Conservation (phyloP, 2,113 vertebrate species). For the Callithrix jacchus region DNA sequence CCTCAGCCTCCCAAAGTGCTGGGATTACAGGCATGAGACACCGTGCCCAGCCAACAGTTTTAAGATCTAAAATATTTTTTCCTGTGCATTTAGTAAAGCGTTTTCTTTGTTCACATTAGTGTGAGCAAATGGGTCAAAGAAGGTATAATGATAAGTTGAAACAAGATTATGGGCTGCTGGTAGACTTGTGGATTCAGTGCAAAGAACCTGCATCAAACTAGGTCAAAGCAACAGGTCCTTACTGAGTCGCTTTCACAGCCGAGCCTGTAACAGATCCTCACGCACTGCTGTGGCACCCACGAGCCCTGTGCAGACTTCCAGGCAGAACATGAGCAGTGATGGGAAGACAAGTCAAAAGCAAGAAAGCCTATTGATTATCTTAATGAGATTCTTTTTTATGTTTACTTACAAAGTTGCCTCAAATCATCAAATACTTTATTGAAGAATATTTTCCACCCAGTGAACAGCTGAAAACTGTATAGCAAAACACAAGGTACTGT, state of each 20-base stretch:
- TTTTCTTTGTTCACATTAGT: neutral
- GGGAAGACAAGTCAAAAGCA: neutral
- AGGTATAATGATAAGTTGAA: neutral
- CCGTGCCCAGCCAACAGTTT: neutral
- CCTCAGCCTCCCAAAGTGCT: no score
- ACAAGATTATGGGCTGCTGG: neutral
- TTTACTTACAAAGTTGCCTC: neutral
- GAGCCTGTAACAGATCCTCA: neutral
- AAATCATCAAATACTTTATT: slow-evolving; percentile 14
- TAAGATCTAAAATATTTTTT: neutral
- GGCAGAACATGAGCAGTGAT: neutral
- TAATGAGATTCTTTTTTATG: neutral
- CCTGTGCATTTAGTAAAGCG: neutral
- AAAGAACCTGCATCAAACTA: neutral
- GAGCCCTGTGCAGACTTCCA: neutral
- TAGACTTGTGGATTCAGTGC: neutral
- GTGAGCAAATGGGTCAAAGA: neutral
- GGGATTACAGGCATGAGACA: no score
- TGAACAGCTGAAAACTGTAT: neutral
- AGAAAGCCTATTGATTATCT: neutral
- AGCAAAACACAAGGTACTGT: neutral
- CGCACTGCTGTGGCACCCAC: no score
- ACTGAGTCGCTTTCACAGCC: neutral
- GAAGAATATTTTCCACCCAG: neutral
- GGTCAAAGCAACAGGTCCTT: neutral